Percentiles rank a stretch among this genome's conserved stretches.
These are phyloP conservation scores for Drosophila orosa DNA, from an alignment of 1,140 invertebrate genomes.

Conservation along the genomic window DNA sequence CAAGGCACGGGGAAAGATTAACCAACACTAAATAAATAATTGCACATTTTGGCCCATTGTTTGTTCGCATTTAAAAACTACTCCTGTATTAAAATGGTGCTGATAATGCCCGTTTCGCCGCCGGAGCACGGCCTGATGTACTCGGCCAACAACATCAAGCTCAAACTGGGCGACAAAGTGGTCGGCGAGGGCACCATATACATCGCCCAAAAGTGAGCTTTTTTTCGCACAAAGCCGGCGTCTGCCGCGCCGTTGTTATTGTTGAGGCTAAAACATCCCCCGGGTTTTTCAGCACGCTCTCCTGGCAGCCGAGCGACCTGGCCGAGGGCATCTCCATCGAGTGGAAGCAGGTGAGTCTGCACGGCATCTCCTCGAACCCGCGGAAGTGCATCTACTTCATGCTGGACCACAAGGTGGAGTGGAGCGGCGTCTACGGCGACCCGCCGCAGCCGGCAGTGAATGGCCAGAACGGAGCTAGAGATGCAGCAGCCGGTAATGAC, in stretches of 20 bases:
- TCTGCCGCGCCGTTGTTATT: constrained; percentile 38
- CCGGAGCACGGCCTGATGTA: constrained; percentile 76
- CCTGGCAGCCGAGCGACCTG: constrained; percentile 68
- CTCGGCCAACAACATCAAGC: constrained; percentile 72
- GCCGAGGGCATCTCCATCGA: constrained; percentile 74
- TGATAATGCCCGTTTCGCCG: constrained; percentile 67
- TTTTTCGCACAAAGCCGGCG: constrained; percentile 21
- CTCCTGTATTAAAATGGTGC: constrained; percentile 77
- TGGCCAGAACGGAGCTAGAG: constrained; percentile 49
- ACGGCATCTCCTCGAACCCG: constrained; percentile 75
- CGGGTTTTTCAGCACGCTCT: constrained; percentile 55
- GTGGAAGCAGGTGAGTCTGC: constrained; percentile 79
- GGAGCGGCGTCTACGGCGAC: constrained; percentile 73
- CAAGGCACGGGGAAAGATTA: not conserved
- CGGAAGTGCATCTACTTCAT: constrained; percentile 82
- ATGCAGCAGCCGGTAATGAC: constrained; percentile 1
- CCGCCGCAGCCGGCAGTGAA: constrained; percentile 36
- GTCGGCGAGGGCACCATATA: constrained; percentile 74
- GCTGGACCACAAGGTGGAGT: constrained; percentile 76
- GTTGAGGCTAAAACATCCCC: not conserved
- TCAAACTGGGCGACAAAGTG: constrained; percentile 73
- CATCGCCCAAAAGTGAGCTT: constrained; percentile 76
- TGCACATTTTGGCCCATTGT: constrained; percentile 12
- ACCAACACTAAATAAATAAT: constrained; percentile 43
- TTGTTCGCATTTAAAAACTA: constrained; percentile 23